These are phyloP conservation scores for Clarias batrachus DNA, from an alignment of 2,113 vertebrate species.

Conservation along the genomic window DNA sequence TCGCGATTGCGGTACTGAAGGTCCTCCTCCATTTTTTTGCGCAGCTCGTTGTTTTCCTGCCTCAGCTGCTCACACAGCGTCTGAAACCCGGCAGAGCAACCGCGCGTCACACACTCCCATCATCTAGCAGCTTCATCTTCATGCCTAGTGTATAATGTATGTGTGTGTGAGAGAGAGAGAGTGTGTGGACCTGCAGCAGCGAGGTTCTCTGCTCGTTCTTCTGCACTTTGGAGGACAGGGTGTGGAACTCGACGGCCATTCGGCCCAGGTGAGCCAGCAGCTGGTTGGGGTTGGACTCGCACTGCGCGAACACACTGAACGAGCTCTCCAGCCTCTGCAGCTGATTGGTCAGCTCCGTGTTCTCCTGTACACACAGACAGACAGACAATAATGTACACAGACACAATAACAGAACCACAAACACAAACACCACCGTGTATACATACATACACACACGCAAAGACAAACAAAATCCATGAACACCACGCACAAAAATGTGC, in stretches of 20 bases:
- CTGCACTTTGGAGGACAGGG: conserved; percentile 93
- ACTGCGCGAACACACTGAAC: conserved; percentile 85
- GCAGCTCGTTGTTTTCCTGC: conserved; percentile 89
- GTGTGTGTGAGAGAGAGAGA: not conserved
- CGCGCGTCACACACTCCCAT: not conserved
- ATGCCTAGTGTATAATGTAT: not conserved
- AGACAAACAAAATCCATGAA: not conserved
- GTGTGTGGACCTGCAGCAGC: conserved; percentile 81
- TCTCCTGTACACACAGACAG: conserved; percentile 69
- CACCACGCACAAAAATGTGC: conserved; percentile 36
- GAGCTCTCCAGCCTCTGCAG: conserved; percentile 90
- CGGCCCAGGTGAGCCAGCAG: conserved; percentile 89
- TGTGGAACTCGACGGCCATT: conserved; percentile 96
- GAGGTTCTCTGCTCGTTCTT: conserved; percentile 94
- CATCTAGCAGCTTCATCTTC: not conserved
- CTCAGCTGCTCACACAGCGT: conserved; percentile 92
- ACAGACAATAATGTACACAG: conserved; percentile 18
- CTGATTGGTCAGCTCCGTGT: conserved; percentile 84
- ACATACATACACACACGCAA: not conserved
- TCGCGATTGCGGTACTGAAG: conserved; percentile 89
- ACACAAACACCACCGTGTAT: not conserved
- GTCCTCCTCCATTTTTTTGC: conserved; percentile 91
- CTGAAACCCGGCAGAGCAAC: conserved; percentile 58
- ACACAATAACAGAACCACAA: not conserved
- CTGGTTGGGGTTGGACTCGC: conserved; percentile 88